Percentiles rank a stretch among this genome's conserved stretches.
Evolutionary conservation across 2,113 vertebrate species (phyloP).

Genomic region (Malurus cyaneus): DNA sequence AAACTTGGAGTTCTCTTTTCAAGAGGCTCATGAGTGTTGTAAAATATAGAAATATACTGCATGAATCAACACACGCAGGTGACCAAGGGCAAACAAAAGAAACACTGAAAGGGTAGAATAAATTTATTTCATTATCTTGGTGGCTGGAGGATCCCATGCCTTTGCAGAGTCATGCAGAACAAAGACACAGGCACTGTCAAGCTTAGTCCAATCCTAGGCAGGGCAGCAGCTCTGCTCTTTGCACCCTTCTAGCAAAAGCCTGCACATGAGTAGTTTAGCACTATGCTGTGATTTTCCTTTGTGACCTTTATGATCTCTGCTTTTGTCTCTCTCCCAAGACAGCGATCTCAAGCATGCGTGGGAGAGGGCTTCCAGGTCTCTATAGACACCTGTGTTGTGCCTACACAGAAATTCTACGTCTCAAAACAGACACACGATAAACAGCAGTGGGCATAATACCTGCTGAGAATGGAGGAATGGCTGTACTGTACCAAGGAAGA

Average conservation of each 20-base stretch:
- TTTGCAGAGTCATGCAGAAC: neutral
- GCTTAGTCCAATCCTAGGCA: too few relatives aligned
- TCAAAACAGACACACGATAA: too few relatives aligned
- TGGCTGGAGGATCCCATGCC: neutral
- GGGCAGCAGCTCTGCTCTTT: neutral
- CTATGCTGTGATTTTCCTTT: too few relatives aligned
- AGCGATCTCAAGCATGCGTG: too few relatives aligned
- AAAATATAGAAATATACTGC: neutral
- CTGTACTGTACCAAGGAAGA: neutral
- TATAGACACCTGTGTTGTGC: too few relatives aligned
- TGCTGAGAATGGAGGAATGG: neutral
- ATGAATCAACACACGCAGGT: fast-evolving
- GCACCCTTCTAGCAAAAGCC: neutral
- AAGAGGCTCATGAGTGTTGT: neutral
- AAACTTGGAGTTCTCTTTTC: neutral
- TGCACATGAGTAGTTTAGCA: neutral
- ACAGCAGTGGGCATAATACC: too few relatives aligned
- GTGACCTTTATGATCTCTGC: too few relatives aligned
- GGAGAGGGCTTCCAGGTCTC: too few relatives aligned
- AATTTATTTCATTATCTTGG: neutral
- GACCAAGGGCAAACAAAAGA: neutral
- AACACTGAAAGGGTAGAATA: neutral
- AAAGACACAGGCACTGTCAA: neutral
- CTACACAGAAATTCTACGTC: too few relatives aligned
- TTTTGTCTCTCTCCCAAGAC: too few relatives aligned